Evolutionary conservation across 2,113 vertebrate species (phyloP), one percentile per base, ranked within the genome.

Genomic region (Xenopus laevis): DNA sequence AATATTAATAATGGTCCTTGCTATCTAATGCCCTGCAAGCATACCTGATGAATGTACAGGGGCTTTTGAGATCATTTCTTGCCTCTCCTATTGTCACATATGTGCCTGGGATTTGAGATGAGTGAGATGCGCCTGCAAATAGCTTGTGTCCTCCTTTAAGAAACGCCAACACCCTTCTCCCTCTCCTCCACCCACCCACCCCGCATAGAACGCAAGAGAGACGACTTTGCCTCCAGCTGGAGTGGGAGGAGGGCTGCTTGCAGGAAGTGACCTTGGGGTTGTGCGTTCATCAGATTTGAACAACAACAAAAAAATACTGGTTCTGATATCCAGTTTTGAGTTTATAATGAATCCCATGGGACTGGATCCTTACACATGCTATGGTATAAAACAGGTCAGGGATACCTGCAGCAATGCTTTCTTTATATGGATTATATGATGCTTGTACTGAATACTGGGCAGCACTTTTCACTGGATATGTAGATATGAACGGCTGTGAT

Each of bases 241-340:
- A 84, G 52, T 79, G 74, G 86, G 90, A 87, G 90, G 23, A 87
- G 86, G 87, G 84, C 87, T 88, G 89, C 84, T 83, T 88, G 87
- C 87, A 86, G 88, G 87, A 91, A 90, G 85, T 92, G 90, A 90
- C 91, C 90, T 91, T 91, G 87, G 78, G 83, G 89, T n/a, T 83
- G 84, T 83, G 88, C 88, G 90, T 89, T 89, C 33, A 50, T 91
- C 88, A 89, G 89, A 90, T 88, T 89, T 87, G 89, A 83, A 88
- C 87, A 86, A 88, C 76, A 86, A 81, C 88, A 88, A 88, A 84
- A 88, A 84, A 40, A 40, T 7, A 40, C 33, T 40, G 1, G 2
- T 7, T 40, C 33, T 9, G 8, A 40, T 3, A 40, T 5, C 33
- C 33, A 40, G 33, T 3, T 40, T 40, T 9, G 8, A 1, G 8